Evolutionary conservation across 2,888 invertebrate genomes (phyloP).

Genomic region (Germaria angustata): DNA sequence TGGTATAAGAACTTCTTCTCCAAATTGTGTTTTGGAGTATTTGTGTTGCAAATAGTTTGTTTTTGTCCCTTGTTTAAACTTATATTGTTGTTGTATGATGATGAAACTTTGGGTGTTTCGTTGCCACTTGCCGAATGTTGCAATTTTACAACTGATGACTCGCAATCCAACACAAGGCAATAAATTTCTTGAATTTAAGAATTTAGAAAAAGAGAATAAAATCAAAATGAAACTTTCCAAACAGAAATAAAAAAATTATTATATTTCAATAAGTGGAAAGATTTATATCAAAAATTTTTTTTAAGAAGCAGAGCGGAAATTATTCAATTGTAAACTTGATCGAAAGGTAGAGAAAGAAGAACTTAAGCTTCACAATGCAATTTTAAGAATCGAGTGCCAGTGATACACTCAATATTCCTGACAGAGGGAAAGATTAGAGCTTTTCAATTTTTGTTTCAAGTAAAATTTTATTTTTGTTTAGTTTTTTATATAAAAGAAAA

Average conservation of each 20-base stretch:
- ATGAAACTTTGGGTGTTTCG: not conserved
- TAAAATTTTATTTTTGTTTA: too few relatives aligned
- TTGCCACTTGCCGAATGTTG: not conserved
- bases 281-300: constrained; percentile 4
- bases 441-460: too few relatives aligned
- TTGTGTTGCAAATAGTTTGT: constrained; percentile 21
- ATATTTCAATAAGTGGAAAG: constrained; percentile 1
- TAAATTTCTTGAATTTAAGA: constrained; percentile 27
- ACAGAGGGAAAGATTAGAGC: not conserved
- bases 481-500: too few relatives aligned
- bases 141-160: constrained; percentile 5
- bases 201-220: not conserved
- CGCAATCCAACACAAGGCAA: constrained; percentile 13
- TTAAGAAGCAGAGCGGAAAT: not conserved
- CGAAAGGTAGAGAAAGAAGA: not conserved
- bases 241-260: constrained; percentile 1
- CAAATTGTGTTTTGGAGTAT: not conserved
- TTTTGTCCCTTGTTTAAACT: not conserved
- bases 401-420: not conserved
- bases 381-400: constrained; percentile 4
- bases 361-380: constrained; percentile 25
- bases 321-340: constrained; percentile 33
- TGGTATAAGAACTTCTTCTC: constrained; percentile 29
- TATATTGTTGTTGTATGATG: not conserved
- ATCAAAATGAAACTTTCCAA: not conserved